Base-by-base conservation (phyloP, 2,113 vertebrate species). In the Pluvianellus socialis region DNA sequence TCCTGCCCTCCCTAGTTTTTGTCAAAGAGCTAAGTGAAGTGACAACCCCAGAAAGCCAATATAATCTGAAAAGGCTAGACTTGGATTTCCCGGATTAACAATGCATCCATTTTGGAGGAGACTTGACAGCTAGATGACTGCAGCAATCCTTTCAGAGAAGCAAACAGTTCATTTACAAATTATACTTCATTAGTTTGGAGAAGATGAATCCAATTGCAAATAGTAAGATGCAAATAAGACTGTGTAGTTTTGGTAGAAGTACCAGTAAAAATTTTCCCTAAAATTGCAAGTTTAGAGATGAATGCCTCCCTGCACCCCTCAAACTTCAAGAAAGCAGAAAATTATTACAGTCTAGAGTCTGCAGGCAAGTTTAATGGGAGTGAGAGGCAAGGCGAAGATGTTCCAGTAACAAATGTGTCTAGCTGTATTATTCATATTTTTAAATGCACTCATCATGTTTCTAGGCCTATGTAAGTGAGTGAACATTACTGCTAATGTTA, bases 101-200 rank as follows among this genome's bases (percentile, higher is more conserved):
- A 68, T 77, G 52, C n/a, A 68, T 55, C 79, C 52, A 81, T 92
- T 83, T 83, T 80, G 70, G 77, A 79, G 21, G 19, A 95, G 88
- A 73, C 52, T 82, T 83, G 74, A 91, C 79, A 93, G 88, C 28
- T 71, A 91, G 49, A 74, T 52, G 49, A 92, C 72, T 76, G 62
- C 27, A 95, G 52, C 1, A 1, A 71, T 77, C 67, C 47, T 89
- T 77, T 82, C 62, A 52, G 70, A 81, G 63, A 94, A 97, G 92
- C 68, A 96, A 95, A 92, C 65, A 88, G 77, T 88, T 97, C 71
- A 93, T 97, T 97, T 97, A 95, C 45, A 96, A 92, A 96, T 96
- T 95, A 83, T 27, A 59, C 79, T 85, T 96, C 70, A 91, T 96
- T 97, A 94, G 76, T 83, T 83, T 87, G 70, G 55, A 90, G 88